A percentile compares a stretch with the other conserved stretches of the same genome.
Conservation (phyloP, 2,113 vertebrate species). For the Etia nguti region DNA sequence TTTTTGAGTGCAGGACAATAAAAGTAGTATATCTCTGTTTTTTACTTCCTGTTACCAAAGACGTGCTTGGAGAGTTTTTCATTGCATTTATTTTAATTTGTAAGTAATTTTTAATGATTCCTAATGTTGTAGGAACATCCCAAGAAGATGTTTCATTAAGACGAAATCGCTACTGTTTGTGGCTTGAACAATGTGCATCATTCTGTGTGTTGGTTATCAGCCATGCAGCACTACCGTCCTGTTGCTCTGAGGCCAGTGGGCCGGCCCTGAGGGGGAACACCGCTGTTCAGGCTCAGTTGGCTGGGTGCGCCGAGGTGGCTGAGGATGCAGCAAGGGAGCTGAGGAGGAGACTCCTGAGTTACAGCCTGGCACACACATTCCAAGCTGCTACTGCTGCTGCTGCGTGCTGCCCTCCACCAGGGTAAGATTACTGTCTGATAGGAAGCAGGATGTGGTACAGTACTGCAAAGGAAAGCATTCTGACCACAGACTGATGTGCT, state of each 20-base stretch:
- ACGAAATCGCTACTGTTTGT: neutral
- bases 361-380: constrained; percentile 36
- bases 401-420: constrained; percentile 62
- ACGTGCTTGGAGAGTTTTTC: accelerated
- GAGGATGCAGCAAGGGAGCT: constrained; percentile 62
- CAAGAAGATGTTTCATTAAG: neutral
- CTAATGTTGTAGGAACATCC: neutral
- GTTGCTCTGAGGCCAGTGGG: constrained; percentile 40
- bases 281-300: constrained; percentile 19
- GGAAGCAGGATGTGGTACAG: constrained; percentile 42
- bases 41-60: neutral
- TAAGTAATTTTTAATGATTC: neutral
- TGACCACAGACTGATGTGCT: constrained; percentile 12
- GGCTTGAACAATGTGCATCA: neutral
- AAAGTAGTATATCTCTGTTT: neutral
- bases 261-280: constrained; percentile 38
- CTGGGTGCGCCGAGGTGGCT: constrained; percentile 28
- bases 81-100: neutral
- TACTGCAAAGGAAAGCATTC: constrained; percentile 19
- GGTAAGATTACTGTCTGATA: constrained; percentile 30
- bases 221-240: constrained; percentile 39
- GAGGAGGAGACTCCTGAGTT: constrained; percentile 52
- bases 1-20: neutral
- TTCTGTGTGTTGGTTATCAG: constrained; percentile 6
- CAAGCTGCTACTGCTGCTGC: constrained; percentile 50